Evolutionary conservation across 2,113 vertebrate genomes (phyloP).

Genomic region (Merops nubicus): DNA sequence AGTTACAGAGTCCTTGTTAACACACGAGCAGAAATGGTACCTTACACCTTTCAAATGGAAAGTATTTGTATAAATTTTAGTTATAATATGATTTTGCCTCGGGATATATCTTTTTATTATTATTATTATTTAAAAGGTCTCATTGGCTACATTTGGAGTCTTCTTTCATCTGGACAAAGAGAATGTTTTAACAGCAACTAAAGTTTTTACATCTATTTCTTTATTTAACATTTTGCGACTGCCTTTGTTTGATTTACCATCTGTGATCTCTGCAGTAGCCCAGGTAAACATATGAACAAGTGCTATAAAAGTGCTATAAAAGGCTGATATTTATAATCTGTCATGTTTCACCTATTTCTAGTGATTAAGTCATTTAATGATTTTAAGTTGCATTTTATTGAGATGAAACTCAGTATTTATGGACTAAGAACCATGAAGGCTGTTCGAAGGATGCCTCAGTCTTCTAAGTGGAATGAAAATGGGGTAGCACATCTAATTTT

Average conservation of each 20-base stretch:
- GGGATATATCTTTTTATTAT: not conserved
- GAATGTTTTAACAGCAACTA: conserved; percentile 67
- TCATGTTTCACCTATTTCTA: not conserved
- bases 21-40: not conserved
- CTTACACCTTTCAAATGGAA: not conserved
- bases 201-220: conserved; percentile 72
- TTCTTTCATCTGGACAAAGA: conserved; percentile 69
- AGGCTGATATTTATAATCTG: not conserved
- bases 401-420: not conserved
- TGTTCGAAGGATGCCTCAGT: not conserved
- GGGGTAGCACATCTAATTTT: not conserved
- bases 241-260: conserved; percentile 63
- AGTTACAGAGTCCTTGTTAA: not conserved
- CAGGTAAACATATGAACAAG: conserved; percentile 21
- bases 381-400: not conserved
- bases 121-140: conserved; percentile 61
- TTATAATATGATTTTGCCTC: not conserved
- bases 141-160: conserved; percentile 63
- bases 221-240: conserved; percentile 74
- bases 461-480: not conserved
- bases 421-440: not conserved
- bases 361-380: not conserved
- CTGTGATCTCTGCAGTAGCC: conserved; percentile 56
- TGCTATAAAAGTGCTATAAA: not conserved
- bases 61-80: not conserved